These are phyloP conservation scores for Agrenia bidenticulata DNA, from an alignment of 2,888 invertebrate species.

Conservation along the genomic window DNA sequence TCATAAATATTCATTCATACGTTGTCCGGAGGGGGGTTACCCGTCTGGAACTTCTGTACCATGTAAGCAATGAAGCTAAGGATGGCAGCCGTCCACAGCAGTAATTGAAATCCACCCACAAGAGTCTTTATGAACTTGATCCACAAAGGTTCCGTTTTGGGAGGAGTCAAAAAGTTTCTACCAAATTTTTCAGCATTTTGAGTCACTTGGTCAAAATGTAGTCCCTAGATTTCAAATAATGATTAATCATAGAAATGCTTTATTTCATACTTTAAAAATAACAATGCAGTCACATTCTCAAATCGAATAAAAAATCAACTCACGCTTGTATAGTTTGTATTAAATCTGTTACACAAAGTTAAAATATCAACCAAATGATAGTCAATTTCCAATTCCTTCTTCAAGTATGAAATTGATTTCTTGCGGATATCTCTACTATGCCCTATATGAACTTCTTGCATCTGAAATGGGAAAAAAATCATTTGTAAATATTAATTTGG, in stretches of 20 bases:
- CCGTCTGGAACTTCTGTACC: conserved; percentile 55
- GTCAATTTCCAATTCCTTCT: conserved; percentile 98
- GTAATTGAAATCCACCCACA: conserved; percentile 74
- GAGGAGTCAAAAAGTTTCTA: conserved; percentile 72
- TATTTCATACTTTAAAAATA: no score
- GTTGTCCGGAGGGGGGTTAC: conserved; percentile 3
- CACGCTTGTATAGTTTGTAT: not conserved
- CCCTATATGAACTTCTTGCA: not conserved
- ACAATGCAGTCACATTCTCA: not conserved
- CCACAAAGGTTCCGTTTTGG: conserved; percentile 71
- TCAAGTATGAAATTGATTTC: conserved; percentile 61
- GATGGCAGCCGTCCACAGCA: conserved; percentile 77
- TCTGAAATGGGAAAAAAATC: no score
- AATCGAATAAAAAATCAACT: not conserved
- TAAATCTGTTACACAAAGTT: conserved; percentile 95
- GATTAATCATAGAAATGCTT: not conserved
- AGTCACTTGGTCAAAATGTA: conserved; percentile 61
- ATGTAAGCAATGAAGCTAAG: conserved; percentile 69
- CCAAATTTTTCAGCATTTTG: conserved; percentile 61
- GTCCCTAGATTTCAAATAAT: conserved; percentile 19
- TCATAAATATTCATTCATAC: not conserved
- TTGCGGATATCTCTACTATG: not conserved
- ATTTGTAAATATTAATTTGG: not conserved
- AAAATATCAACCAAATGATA: conserved; percentile 94
- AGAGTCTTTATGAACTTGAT: conserved; percentile 67